These are phyloP conservation scores for Heterochromis multidens DNA, from an alignment of 2,113 vertebrate species.

Conservation along the genomic window DNA sequence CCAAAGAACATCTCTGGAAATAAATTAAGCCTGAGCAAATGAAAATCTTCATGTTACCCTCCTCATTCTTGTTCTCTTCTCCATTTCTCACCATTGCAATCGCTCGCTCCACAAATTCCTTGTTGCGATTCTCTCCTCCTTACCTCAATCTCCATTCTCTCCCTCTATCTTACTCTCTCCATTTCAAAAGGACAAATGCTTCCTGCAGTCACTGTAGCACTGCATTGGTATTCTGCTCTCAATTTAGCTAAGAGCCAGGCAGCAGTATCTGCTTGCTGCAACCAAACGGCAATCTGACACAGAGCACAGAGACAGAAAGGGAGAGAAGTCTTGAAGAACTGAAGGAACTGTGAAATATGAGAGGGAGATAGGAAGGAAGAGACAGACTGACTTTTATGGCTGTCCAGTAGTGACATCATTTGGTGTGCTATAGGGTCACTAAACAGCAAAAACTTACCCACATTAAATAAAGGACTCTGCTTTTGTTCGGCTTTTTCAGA, in stretches of 20 bases:
- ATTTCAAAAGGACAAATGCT: slow-evolving; percentile 72
- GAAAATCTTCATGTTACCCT: background rate
- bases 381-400: background rate
- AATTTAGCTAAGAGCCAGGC: slow-evolving; percentile 60
- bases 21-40: slow-evolving; percentile 50
- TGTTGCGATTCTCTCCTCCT: background rate
- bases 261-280: slow-evolving; percentile 54
- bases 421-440: background rate
- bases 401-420: background rate
- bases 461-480: background rate
- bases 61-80: background rate
- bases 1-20: slow-evolving; percentile 46
- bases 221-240: slow-evolving; percentile 71
- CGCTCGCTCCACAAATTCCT: background rate
- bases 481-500: background rate
- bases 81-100: background rate
- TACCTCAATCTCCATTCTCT: background rate
- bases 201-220: slow-evolving; percentile 65
- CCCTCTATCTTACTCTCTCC: slow-evolving; percentile 15
- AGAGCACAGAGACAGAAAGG: background rate
- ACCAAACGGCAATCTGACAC: slow-evolving; percentile 55
- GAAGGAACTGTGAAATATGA: slow-evolving; percentile 31
- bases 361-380: background rate
- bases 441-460: background rate
- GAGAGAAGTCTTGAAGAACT: slow-evolving; percentile 15